Percentiles rank a stretch among this genome's conserved stretches.
Evolutionary conservation across 2,888 invertebrate species (phyloP).

Genomic region (Hirtodrosophila confusa): DNA sequence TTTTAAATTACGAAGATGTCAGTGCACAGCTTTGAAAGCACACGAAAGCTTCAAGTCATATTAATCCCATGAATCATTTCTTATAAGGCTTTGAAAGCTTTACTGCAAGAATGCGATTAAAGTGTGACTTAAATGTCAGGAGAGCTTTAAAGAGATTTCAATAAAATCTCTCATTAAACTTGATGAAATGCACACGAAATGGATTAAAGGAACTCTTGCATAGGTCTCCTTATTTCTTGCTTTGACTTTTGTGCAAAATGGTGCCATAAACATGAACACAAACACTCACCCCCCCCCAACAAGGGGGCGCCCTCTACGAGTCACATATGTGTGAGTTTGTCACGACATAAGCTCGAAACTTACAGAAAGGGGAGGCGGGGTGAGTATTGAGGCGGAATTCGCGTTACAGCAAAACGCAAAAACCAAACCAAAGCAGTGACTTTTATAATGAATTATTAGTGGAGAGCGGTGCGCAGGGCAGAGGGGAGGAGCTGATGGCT

Average conservation of each 20-base stretch:
- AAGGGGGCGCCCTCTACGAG: slow-evolving; percentile 22
- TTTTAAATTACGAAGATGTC: no score
- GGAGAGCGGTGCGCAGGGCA: slow-evolving; percentile 25
- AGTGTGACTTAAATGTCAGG: no score
- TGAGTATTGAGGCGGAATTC: slow-evolving; percentile 56
- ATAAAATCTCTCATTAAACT: slow-evolving; percentile 8
- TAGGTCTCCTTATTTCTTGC: slow-evolving; percentile 46
- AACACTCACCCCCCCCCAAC: slow-evolving; percentile 25
- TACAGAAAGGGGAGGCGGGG: slow-evolving; percentile 6
- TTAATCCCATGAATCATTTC: not conserved
- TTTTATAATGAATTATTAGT: slow-evolving; percentile 80
- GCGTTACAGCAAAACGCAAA: slow-evolving; percentile 76
- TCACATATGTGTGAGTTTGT: slow-evolving; percentile 79
- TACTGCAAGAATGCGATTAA: no score
- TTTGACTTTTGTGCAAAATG: slow-evolving; percentile 71
- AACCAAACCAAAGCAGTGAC: slow-evolving; percentile 80
- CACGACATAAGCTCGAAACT: slow-evolving; percentile 73
- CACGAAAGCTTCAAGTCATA: slow-evolving; percentile 4
- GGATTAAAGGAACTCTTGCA: slow-evolving; percentile 34
- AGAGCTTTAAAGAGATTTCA: not conserved
- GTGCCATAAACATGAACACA: slow-evolving; percentile 72
- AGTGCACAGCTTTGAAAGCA: no score
- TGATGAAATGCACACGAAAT: slow-evolving; percentile 30
- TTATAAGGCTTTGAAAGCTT: not conserved
- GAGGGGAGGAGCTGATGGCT: slow-evolving; percentile 31